These are phyloP conservation scores for Ptilorrhoa leucosticta DNA, from an alignment of 2,113 vertebrate species.

Conservation along the genomic window DNA sequence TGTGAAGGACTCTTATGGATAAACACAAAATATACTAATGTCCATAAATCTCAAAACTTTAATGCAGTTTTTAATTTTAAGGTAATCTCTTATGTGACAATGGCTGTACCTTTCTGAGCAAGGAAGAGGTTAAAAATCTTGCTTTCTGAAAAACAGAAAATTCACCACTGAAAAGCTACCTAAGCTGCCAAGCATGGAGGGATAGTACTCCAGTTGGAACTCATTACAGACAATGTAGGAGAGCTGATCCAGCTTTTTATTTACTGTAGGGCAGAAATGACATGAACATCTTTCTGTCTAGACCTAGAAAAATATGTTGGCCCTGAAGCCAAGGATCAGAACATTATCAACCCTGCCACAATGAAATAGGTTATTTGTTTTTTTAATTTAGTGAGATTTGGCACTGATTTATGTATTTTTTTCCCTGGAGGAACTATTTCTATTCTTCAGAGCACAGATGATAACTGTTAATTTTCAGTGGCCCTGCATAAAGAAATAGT, in stretches of 20 bases:
- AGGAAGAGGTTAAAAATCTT: conserved; percentile 39
- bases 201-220: conserved; percentile 44
- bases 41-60: background rate
- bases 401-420: conserved; percentile 11
- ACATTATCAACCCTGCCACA: conserved; percentile 38
- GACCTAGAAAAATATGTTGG: conserved; percentile 42
- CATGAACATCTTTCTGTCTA: conserved; percentile 46
- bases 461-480: conserved; percentile 22
- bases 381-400: conserved; percentile 42
- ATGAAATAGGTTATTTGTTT: conserved; percentile 45
- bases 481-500: background rate
- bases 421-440: conserved; percentile 21
- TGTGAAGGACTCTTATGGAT: background rate
- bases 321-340: conserved; percentile 49
- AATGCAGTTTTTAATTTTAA: background rate
- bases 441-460: background rate
- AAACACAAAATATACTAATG: background rate
- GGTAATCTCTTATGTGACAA: background rate
- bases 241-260: conserved; percentile 55
- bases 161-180: background rate
- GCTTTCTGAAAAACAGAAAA: background rate
- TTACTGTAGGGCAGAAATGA: conserved; percentile 44
- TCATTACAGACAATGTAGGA: conserved; percentile 33
- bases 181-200: conserved; percentile 32
- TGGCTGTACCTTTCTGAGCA: background rate